Percentiles rank a stretch among this genome's conserved stretches.
These are phyloP conservation scores for Lasiommata megera DNA, from an alignment of 2,888 invertebrate species.

Conservation along the genomic window DNA sequence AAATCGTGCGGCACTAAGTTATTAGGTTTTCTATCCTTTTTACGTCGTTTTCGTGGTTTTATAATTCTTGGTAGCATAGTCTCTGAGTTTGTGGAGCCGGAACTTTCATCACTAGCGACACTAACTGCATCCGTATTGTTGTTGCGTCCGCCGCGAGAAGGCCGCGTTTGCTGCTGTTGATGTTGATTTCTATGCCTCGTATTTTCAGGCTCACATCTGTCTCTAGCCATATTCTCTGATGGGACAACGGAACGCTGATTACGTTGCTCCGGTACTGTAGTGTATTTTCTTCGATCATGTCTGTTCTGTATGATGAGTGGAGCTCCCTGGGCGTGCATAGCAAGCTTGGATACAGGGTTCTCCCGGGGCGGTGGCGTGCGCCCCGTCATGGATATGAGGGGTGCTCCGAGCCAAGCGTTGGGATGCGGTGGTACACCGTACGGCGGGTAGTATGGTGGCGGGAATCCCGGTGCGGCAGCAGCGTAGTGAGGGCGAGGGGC, in stretches of 20 bases:
- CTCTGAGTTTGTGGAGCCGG: constrained; percentile 84
- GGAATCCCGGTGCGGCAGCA: constrained; percentile 74
- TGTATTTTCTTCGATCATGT: constrained; percentile 78
- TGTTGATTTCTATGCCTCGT: constrained; percentile 68
- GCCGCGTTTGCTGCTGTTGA: constrained; percentile 68
- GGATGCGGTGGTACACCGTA: constrained; percentile 80
- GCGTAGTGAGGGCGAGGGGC: constrained; percentile 78
- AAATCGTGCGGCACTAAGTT: constrained; percentile 74
- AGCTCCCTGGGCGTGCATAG: constrained; percentile 91
- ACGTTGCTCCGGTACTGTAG: constrained; percentile 64
- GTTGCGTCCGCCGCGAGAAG: constrained; percentile 67
- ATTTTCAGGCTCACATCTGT: constrained; percentile 64
- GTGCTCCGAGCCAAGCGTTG: constrained; percentile 89
- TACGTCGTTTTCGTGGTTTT: constrained; percentile 93
- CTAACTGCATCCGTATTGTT: constrained; percentile 86
- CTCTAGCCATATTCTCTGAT: constrained; percentile 55
- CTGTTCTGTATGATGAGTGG: constrained; percentile 89
- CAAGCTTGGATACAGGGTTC: constrained; percentile 86
- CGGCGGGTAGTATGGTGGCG: constrained; percentile 76
- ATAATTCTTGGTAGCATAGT: constrained; percentile 93
- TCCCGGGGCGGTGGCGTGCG: constrained; percentile 72
- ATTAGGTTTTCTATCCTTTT: constrained; percentile 92
- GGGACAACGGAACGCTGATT: constrained; percentile 59
- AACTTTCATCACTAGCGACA: constrained; percentile 90
- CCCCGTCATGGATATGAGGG: constrained; percentile 89